Conservation (phyloP, 2,113 vertebrate species). For the Serinus canaria region DNA sequence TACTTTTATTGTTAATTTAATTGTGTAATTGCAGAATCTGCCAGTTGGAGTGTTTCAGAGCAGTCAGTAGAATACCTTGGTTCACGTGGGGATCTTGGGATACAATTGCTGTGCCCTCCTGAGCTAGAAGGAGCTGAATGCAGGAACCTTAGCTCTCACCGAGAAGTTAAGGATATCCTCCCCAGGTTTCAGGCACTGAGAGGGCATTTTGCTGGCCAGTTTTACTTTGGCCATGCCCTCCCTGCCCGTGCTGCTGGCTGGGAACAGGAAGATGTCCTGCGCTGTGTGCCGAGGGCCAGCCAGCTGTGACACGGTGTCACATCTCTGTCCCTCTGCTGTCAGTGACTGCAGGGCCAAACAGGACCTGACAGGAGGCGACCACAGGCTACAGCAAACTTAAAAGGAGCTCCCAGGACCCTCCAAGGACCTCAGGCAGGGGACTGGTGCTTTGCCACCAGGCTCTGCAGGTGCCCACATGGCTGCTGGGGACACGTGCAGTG, state of each 20-base stretch:
- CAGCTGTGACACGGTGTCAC: fast-evolving
- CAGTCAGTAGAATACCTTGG: neutral
- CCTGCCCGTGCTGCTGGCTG: neutral
- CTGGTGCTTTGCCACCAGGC: neutral
- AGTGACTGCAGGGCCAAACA: neutral
- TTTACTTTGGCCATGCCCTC: neutral
- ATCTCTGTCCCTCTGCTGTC: neutral
- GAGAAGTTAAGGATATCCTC: neutral
- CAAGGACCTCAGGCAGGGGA: neutral
- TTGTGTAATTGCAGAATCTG: neutral
- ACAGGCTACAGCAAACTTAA: neutral
- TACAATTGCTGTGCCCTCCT: neutral
- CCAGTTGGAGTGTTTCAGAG: neutral
- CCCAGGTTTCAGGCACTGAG: neutral
- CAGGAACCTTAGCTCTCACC: neutral
- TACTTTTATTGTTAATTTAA: neutral
- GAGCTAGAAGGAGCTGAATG: neutral
- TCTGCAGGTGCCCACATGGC: neutral
- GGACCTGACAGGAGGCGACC: neutral
- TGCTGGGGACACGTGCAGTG: fast-evolving
- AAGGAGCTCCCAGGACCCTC: neutral
- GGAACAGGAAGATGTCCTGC: neutral
- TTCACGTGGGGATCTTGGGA: neutral
- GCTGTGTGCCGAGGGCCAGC: neutral
- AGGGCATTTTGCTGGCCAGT: neutral